Evolutionary conservation across 2,888 invertebrate genomes (phyloP).

Genomic region (Morinoia aosen): DNA sequence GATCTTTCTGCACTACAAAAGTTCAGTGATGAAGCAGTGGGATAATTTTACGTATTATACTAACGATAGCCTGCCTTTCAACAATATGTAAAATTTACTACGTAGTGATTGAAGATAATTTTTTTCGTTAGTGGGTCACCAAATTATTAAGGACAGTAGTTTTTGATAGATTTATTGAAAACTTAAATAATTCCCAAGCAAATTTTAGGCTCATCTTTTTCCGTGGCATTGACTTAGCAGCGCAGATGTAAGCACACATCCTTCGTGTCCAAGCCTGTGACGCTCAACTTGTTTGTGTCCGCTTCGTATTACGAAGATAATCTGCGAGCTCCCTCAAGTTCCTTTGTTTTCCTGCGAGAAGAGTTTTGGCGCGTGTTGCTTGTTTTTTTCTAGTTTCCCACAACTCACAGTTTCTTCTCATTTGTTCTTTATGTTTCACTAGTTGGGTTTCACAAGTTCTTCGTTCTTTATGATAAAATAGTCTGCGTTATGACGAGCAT

Average conservation of each 20-base stretch:
- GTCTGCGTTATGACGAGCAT: background rate
- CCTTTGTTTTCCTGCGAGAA: background rate
- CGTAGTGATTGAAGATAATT: too few species aligned
- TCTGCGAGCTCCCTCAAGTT: background rate
- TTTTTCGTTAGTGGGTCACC: too few species aligned
- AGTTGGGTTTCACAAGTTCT: background rate
- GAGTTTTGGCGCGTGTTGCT: background rate
- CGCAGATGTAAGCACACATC: background rate
- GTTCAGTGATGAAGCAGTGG: too few species aligned
- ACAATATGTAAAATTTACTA: too few species aligned
- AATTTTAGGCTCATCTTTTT: background rate
- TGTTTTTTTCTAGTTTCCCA: background rate
- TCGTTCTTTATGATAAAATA: background rate
- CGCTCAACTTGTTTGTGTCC: background rate
- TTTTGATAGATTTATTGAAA: too few species aligned
- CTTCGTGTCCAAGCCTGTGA: background rate
- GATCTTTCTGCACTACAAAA: too few species aligned
- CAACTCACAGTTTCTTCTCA: background rate
- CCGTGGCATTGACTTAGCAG: background rate
- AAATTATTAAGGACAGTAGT: too few species aligned
- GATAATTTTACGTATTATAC: too few species aligned
- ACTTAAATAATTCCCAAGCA: background rate
- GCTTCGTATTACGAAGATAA: too few species aligned
- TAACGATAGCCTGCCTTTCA: too few species aligned
- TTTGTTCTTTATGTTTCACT: background rate